phyloP scores from a whole-genome alignment of 2,113 vertebrate genomes.

The Tenrec ecaudatus region DNA sequence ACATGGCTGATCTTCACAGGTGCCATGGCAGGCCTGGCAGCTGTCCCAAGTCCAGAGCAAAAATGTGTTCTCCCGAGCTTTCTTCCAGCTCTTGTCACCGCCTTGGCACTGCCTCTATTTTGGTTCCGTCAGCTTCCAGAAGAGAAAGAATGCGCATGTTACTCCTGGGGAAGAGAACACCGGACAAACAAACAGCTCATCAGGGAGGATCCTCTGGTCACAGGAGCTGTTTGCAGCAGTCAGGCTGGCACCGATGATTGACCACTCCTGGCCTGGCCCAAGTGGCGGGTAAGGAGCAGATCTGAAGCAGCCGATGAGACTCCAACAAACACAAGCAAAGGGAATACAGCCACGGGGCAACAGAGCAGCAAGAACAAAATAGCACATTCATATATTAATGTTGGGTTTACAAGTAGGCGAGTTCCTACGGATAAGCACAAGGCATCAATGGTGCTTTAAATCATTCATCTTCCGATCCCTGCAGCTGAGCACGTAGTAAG shows the following conservation, averaged over 20 bases:
- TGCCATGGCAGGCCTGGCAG: conserved; percentile 81
- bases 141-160: conserved; percentile 45
- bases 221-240: neutral
- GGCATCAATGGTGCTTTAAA: conserved; percentile 18
- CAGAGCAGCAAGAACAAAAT: conserved; percentile 2
- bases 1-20: conserved; percentile 85
- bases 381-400: neutral
- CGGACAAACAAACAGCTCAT: conserved; percentile 38
- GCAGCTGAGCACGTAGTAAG: neutral
- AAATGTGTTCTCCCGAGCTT: conserved; percentile 45
- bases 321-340: neutral
- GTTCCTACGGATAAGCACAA: neutral
- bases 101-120: neutral
- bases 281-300: neutral
- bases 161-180: conserved; percentile 57
- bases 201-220: conserved; percentile 1
- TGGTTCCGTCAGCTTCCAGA: conserved; percentile 21
- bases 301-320: neutral
- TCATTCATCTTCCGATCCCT: conserved; percentile 4
- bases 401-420: neutral
- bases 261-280: neutral
- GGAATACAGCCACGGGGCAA: neutral
- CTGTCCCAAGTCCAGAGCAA: neutral
- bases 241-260: neutral
- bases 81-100: neutral